Conservation (phyloP, 2,888 invertebrate genomes). For the Torymus aiolomorphi region DNA sequence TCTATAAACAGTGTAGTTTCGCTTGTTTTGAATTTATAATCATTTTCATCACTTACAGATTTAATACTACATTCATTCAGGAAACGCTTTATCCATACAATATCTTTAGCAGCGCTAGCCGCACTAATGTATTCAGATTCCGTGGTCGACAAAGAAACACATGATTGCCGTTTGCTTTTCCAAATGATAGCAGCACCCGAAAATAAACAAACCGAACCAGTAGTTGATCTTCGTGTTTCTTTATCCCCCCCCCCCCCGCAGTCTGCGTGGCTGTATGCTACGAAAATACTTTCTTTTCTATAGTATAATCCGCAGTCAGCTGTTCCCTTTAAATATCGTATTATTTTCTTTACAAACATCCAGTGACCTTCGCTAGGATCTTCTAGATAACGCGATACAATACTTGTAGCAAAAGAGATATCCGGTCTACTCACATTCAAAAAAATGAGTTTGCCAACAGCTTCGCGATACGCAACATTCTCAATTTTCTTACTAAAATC, state of each 20-base stretch:
- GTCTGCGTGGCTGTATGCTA: slow-evolving; percentile 1
- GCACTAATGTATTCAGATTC: slow-evolving; percentile 3
- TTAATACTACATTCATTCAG: slow-evolving; percentile 1
- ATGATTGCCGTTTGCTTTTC: too few species aligned
- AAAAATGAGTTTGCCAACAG: slow-evolving; percentile 18
- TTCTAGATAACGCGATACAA: slow-evolving; percentile 20
- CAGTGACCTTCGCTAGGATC: too few species aligned
- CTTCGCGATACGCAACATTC: slow-evolving; percentile 10
- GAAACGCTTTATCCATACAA: slow-evolving; percentile 3
- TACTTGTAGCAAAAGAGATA: slow-evolving; percentile 15
- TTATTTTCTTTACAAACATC: too few species aligned
- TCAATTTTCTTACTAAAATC: slow-evolving; percentile 5
- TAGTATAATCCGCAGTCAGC: too few species aligned
- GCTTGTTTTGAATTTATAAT: too few species aligned
- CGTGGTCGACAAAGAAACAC: slow-evolving; percentile 7
- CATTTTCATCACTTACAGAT: too few species aligned
- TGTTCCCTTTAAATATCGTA: too few species aligned
- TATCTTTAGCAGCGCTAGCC: slow-evolving; percentile 10
- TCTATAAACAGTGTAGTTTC: slow-evolving; percentile 8
- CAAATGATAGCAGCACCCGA: slow-evolving; percentile 1
- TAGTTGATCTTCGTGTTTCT: slow-evolving; percentile 5
- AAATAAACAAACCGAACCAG: too few species aligned
- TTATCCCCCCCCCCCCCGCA: neutral
- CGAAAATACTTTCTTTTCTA: too few species aligned
- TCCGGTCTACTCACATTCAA: slow-evolving; percentile 22